Evolutionary conservation across 2,888 invertebrate genomes (phyloP).

Genomic region (Phrixothrix hirtus): DNA sequence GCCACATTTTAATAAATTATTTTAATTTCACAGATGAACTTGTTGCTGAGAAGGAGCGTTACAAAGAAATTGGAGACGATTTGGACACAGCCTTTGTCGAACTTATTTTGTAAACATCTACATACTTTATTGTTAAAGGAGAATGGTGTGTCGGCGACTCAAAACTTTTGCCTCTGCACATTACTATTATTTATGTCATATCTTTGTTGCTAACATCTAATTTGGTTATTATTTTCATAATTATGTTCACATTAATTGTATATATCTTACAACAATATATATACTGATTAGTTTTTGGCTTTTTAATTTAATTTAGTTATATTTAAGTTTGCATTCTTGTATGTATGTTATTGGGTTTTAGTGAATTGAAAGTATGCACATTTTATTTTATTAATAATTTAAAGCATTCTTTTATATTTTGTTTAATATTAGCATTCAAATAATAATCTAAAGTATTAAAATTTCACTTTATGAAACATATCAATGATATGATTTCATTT

Average conservation of each 20-base stretch:
- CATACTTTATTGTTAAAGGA: conserved; percentile 13
- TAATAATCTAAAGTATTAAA: too few species aligned
- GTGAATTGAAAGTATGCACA: too few species aligned
- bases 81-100: conserved; percentile 98
- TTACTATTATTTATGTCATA: conserved; percentile 1
- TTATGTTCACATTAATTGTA: conserved; percentile 36
- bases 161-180: conserved; percentile 17
- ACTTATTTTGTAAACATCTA: conserved; percentile 66
- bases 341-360: too few species aligned
- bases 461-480: too few species aligned
- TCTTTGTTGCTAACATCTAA: conserved; percentile 10
- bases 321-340: too few species aligned
- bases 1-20: conserved; percentile 3
- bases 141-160: conserved; percentile 35
- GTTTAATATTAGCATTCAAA: too few species aligned
- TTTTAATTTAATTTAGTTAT: too few species aligned
- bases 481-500: too few species aligned
- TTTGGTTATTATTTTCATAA: conserved; percentile 24
- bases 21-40: conserved; percentile 77
- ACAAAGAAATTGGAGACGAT: conserved; percentile 99
- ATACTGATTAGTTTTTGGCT: conserved; percentile 38
- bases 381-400: too few species aligned
- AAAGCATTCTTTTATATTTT: too few species aligned
- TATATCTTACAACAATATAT: conserved; percentile 41
- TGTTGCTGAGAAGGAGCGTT: conserved; percentile 97